Conservation (phyloP, 2,797 vertebrate genomes). For the Podarcis siculus region DNA sequence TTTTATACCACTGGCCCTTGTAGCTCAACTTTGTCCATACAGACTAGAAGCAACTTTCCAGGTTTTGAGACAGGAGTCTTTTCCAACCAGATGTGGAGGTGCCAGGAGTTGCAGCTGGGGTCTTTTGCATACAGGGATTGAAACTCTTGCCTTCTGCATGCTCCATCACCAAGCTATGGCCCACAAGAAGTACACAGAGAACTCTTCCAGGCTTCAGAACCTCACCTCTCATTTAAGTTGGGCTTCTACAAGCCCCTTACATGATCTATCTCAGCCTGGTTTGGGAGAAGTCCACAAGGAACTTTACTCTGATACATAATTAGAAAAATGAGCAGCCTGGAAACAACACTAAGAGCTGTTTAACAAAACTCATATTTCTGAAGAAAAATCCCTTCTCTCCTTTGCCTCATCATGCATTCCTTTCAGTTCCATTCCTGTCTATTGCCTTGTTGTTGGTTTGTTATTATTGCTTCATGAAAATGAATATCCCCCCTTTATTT, state of each 20-base stretch:
- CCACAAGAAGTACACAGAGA: neutral
- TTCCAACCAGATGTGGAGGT: no score
- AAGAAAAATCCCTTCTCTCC: constrained; percentile 35
- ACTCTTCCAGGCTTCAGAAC: neutral
- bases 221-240: neutral
- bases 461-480: constrained; percentile 55
- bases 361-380: constrained; percentile 64
- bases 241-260: neutral
- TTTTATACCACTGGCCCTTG: no score
- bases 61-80: no score
- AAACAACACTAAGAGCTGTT: constrained; percentile 60
- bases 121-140: neutral
- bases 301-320: neutral
- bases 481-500: constrained; percentile 60
- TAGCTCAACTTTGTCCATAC: no score
- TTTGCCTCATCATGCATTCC: neutral
- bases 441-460: constrained; percentile 63
- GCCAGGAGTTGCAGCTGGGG: neutral
- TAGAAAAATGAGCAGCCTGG: neutral
- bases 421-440: constrained; percentile 44
- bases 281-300: neutral
- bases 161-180: neutral
- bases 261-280: neutral
- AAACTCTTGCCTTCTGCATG: neutral
- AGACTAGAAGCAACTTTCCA: neutral